Evolutionary conservation across 1,140 invertebrate species (phyloP).

Genomic region (Thaumetopoea pityocampa): DNA sequence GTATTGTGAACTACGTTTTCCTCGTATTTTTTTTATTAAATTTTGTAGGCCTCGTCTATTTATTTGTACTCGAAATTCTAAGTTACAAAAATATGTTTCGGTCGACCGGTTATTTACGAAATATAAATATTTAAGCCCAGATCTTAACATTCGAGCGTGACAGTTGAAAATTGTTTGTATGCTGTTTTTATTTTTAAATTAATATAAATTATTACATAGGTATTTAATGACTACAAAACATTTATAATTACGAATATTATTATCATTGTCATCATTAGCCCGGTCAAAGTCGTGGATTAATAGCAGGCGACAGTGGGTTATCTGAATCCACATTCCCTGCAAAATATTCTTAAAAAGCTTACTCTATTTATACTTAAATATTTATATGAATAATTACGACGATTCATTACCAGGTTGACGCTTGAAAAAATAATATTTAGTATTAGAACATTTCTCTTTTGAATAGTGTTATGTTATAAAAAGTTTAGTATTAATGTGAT

Average conservation of each 20-base stretch:
- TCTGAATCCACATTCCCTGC: too few relatives aligned
- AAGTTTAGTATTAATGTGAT: too few relatives aligned
- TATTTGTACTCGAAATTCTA: slow-evolving; percentile 17
- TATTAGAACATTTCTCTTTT: too few relatives aligned
- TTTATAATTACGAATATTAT: not conserved
- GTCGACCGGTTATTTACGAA: slow-evolving; percentile 35
- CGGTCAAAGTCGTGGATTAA: not conserved
- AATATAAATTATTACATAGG: not conserved
- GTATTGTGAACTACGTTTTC: slow-evolving; percentile 1
- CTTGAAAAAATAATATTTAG: too few relatives aligned
- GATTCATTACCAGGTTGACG: too few relatives aligned
- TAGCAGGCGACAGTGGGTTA: not conserved
- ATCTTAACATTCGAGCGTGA: slow-evolving; percentile 24
- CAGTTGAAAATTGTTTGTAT: slow-evolving; percentile 12
- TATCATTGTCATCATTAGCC: not conserved
- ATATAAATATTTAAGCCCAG: slow-evolving; percentile 28
- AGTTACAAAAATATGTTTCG: slow-evolving; percentile 32
- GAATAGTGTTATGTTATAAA: too few relatives aligned
- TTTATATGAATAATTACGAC: too few relatives aligned
- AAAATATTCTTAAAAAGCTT: too few relatives aligned
- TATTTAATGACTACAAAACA: not conserved
- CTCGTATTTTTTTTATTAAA: slow-evolving; percentile 19
- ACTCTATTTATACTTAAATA: too few relatives aligned
- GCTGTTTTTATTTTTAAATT: slow-evolving; percentile 1
- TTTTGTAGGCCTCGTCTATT: slow-evolving; percentile 40